phyloP scores from a whole-genome alignment of 2,888 invertebrate genomes.

The Sacculina carcini region DNA sequence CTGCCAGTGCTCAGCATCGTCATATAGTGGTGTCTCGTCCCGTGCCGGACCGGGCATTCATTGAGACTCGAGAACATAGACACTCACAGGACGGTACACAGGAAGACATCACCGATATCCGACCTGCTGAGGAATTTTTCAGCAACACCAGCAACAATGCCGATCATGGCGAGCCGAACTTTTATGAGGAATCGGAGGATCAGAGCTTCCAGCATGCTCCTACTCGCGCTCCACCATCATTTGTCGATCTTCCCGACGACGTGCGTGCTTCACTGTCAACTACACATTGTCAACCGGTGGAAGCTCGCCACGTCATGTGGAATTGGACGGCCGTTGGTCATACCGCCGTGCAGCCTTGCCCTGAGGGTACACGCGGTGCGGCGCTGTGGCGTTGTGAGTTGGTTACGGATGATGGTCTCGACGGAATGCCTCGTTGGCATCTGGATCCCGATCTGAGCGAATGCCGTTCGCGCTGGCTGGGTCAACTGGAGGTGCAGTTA shows the following conservation, averaged over 20 bases:
- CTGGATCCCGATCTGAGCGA: constrained; percentile 58
- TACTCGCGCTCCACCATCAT: constrained; percentile 4
- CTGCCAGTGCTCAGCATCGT: not conserved
- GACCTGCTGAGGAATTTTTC: not conserved
- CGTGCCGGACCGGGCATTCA: no score
- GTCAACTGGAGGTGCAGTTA: constrained; percentile 35
- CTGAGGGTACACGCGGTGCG: constrained; percentile 60
- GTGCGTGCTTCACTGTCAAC: constrained; percentile 14
- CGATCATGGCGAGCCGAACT: not conserved
- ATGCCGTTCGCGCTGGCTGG: constrained; percentile 64
- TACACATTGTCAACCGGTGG: constrained; percentile 40
- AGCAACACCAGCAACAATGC: not conserved
- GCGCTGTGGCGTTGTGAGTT: constrained; percentile 48
- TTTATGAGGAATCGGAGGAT: not conserved
- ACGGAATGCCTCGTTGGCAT: constrained; percentile 1
- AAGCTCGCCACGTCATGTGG: constrained; percentile 54
- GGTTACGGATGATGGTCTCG: constrained; percentile 18
- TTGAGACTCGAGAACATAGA: not conserved
- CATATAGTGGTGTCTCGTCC: no score
- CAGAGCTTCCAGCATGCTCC: constrained; percentile 4
- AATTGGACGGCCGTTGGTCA: constrained; percentile 58
- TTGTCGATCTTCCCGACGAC: constrained; percentile 4
- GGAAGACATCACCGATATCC: not conserved
- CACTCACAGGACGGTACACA: not conserved
- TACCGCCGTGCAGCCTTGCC: constrained; percentile 54